phyloP scores from a whole-genome alignment of 2,797 vertebrate species.

The Pantherophis alleghaniensis region DNA sequence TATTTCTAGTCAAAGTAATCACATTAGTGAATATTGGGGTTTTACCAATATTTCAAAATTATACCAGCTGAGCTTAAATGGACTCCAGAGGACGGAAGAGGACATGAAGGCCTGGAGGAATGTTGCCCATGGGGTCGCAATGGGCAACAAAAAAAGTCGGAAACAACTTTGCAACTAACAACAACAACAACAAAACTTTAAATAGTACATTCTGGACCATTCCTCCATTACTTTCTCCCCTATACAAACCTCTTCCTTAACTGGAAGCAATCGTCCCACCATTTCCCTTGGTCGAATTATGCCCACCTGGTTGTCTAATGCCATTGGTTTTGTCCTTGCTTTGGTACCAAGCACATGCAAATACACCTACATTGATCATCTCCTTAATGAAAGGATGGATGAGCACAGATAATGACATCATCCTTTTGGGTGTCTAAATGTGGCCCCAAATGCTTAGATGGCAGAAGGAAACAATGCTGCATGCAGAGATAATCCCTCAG shows the following conservation, averaged over 20 bases:
- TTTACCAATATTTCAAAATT: background rate
- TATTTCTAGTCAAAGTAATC: constrained; percentile 34
- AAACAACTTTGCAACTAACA: too few species aligned
- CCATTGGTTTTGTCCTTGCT: background rate
- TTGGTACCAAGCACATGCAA: background rate
- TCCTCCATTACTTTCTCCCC: background rate
- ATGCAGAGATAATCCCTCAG: background rate
- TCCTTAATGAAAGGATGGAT: background rate
- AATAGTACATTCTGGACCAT: background rate
- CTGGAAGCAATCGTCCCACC: background rate
- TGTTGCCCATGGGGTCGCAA: too few species aligned
- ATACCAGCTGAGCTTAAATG: background rate
- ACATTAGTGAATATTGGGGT: background rate
- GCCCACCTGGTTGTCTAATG: background rate
- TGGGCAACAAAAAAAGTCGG: too few species aligned
- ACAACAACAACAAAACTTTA: background rate
- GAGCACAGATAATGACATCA: background rate
- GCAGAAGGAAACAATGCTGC: background rate
- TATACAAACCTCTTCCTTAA: constrained; percentile 1
- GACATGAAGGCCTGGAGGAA: too few species aligned
- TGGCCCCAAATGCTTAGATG: background rate
- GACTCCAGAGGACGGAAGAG: too few species aligned
- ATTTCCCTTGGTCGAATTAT: background rate
- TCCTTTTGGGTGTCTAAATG: background rate
- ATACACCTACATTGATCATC: background rate